Evolutionary conservation across 1,140 invertebrate genomes (phyloP).

Genomic region (Orussus abietinus): DNA sequence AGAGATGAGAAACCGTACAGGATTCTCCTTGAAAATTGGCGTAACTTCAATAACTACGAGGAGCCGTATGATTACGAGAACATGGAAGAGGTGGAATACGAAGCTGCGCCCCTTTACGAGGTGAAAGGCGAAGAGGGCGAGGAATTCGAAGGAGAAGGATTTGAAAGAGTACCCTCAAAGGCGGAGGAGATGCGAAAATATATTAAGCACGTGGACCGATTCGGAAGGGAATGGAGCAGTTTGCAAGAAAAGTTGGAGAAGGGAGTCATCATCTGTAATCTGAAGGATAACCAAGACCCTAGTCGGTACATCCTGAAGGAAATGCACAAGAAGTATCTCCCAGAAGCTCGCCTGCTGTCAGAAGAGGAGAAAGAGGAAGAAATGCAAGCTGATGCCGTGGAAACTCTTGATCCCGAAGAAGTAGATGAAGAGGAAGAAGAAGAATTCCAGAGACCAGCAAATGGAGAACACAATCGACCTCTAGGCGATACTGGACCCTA

Average conservation of each 20-base stretch:
- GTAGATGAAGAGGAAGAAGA: neutral
- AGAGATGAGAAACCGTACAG: slow-evolving; percentile 43
- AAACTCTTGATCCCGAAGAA: slow-evolving; percentile 15
- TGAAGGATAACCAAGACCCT: slow-evolving; percentile 10
- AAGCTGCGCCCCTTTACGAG: slow-evolving; percentile 2
- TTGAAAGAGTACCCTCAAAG: too few relatives aligned
- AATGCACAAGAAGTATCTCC: slow-evolving; percentile 27
- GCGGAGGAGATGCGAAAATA: slow-evolving; percentile 2
- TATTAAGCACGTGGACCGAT: slow-evolving; percentile 11
- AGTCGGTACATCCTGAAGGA: slow-evolving; percentile 19
- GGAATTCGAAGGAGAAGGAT: neutral
- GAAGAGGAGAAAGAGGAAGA: slow-evolving; percentile 22
- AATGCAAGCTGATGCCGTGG: slow-evolving; percentile 31
- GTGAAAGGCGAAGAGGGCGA: slow-evolving; percentile 4
- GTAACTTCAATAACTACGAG: neutral
- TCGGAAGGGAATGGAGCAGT: slow-evolving; percentile 9
- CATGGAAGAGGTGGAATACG: neutral
- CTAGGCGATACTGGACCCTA: slow-evolving; percentile 56
- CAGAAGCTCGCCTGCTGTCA: slow-evolving; percentile 24
- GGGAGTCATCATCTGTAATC: slow-evolving; percentile 19
- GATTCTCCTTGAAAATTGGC: slow-evolving; percentile 20
- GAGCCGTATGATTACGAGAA: too few relatives aligned
- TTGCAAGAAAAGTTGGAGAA: slow-evolving; percentile 9
- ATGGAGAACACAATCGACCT: slow-evolving; percentile 35
- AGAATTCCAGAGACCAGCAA: neutral